phyloP scores from a whole-genome alignment of 2,113 vertebrate species.

The Zeus faber region DNA sequence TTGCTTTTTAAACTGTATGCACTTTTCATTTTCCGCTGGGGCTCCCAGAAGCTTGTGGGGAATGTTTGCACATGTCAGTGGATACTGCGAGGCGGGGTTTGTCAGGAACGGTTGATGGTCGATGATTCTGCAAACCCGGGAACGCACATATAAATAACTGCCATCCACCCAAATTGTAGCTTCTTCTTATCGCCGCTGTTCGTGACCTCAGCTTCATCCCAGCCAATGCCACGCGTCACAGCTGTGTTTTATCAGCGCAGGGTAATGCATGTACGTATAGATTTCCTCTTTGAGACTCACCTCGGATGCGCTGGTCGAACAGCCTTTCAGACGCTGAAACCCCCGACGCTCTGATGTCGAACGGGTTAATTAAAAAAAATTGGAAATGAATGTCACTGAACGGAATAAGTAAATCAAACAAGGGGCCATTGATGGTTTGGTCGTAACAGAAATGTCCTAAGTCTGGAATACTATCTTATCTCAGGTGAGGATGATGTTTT shows the following conservation, averaged over 20 bases:
- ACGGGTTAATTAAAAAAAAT: too few species aligned
- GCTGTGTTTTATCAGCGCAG: neutral
- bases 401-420: too few species aligned
- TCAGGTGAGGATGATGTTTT: too few species aligned
- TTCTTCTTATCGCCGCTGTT: neutral
- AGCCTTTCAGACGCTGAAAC: neutral
- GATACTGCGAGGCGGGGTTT: slow-evolving; percentile 6
- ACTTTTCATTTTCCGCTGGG: slow-evolving; percentile 4
- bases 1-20: slow-evolving; percentile 5
- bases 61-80: slow-evolving; percentile 9
- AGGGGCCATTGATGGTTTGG: too few species aligned
- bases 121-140: slow-evolving; percentile 4
- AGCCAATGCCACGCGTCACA: neutral
- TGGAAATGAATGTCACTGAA: too few species aligned
- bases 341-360: too few species aligned
- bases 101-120: slow-evolving; percentile 12
- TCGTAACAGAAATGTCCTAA: too few species aligned
- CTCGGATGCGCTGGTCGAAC: too few species aligned
- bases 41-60: slow-evolving; percentile 1
- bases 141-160: slow-evolving; percentile 9
- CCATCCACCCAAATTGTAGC: slow-evolving; percentile 17
- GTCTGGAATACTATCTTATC: too few species aligned
- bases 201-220: neutral
- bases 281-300: too few species aligned
- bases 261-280: neutral